Evolutionary conservation across 2,797 vertebrate species (phyloP).

Genomic region (Lophotriccus pileatus): DNA sequence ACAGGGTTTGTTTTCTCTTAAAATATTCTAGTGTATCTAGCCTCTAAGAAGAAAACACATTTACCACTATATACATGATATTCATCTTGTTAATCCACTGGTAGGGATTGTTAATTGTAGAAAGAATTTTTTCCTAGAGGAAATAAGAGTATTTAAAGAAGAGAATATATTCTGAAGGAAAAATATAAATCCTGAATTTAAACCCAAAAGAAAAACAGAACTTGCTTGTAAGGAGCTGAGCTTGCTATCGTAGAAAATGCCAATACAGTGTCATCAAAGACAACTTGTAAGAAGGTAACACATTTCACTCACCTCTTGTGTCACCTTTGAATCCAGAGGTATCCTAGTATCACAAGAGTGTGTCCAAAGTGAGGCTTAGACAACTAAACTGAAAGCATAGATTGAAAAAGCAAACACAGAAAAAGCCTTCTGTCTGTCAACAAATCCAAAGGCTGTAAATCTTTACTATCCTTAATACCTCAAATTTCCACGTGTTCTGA

Average conservation of each 20-base stretch:
- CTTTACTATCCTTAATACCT: background rate
- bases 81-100: background rate
- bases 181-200: background rate
- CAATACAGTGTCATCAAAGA: background rate
- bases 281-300: background rate
- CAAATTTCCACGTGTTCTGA: background rate
- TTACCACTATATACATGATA: background rate
- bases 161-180: background rate
- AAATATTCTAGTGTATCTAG: background rate
- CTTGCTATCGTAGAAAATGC: background rate
- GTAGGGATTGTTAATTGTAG: background rate
- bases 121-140: background rate
- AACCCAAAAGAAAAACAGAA: background rate
- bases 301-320: background rate
- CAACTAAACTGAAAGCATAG: background rate
- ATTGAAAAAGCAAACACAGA: background rate
- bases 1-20: fast-evolving
- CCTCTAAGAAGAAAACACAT: background rate
- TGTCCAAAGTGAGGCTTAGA: background rate
- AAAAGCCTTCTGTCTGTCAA: background rate
- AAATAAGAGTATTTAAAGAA: background rate
- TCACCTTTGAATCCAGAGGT: background rate
- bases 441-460: background rate
- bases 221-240: background rate
- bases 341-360: background rate